A percentile compares a stretch with the other conserved stretches of the same genome.
Conservation (phyloP, 2,888 invertebrate genomes). For the Limnephilus rhombicus region DNA sequence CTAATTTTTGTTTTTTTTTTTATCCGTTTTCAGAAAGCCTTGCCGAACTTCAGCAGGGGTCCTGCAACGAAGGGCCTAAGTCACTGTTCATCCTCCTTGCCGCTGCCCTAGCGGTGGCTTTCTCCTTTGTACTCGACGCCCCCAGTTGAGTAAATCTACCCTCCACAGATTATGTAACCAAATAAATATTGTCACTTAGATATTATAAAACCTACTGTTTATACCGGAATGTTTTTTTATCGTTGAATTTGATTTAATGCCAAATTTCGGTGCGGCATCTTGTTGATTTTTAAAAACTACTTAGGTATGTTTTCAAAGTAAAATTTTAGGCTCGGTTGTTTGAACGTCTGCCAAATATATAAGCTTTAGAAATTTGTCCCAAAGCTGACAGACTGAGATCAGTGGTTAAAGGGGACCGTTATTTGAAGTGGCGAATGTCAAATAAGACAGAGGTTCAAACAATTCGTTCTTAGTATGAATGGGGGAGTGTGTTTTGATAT, state of each 20-base stretch:
- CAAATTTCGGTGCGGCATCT: not conserved
- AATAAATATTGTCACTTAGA: not conserved
- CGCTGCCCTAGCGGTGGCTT: constrained; percentile 51
- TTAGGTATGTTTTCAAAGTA: not conserved
- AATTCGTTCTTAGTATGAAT: not conserved
- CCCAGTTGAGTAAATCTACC: constrained; percentile 63
- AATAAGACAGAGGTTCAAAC: not conserved
- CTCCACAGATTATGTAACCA: not conserved
- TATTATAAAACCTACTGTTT: not conserved
- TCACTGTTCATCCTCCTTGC: constrained; percentile 59
- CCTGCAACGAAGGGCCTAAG: constrained; percentile 63
- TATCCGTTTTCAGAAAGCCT: constrained; percentile 59
- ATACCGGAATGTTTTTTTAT: not conserved
- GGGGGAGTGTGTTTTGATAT: not conserved
- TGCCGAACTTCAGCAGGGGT: constrained; percentile 65
- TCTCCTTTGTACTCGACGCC: constrained; percentile 57
- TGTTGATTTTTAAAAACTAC: not conserved
- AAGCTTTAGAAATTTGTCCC: not conserved
- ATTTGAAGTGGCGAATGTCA: not conserved
- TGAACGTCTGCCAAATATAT: not conserved
- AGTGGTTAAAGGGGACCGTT: not conserved
- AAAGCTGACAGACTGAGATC: not conserved
- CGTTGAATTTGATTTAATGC: not conserved
- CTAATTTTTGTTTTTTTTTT: constrained; percentile 9
- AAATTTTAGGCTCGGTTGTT: not conserved